These are phyloP conservation scores for Pteropus rufus DNA, from an alignment of 2,797 vertebrate genomes.

Conservation along the genomic window DNA sequence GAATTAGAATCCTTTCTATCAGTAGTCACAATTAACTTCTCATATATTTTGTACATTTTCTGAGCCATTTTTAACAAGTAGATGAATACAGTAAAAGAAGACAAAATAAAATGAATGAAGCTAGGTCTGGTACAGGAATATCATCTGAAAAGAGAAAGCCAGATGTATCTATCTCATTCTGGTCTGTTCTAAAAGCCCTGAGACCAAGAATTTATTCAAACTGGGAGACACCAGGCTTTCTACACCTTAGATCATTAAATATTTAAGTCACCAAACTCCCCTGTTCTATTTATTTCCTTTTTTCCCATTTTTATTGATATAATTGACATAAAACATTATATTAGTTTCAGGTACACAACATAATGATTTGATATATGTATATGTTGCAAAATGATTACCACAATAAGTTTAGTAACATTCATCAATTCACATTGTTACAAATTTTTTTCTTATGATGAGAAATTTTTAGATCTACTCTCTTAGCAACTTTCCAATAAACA, in stretches of 20 bases:
- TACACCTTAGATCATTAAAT: neutral
- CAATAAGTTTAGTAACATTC: neutral
- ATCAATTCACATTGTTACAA: neutral
- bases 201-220: conserved; percentile 29
- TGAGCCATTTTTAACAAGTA: neutral
- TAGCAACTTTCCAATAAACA: conserved; percentile 13
- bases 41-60: neutral
- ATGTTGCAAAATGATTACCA: neutral
- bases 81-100: neutral
- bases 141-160: neutral
- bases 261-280: neutral
- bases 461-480: neutral
- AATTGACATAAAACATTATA: neutral
- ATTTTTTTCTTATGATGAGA: neutral
- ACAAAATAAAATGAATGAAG: conserved; percentile 23
- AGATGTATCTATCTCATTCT: neutral
- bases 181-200: neutral
- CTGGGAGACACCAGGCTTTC: neutral
- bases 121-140: neutral
- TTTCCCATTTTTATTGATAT: neutral
- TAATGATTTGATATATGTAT: neutral
- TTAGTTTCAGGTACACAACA: neutral
- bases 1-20: neutral
- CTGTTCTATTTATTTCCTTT: neutral
- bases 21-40: neutral